These are phyloP conservation scores for Asarcornis scutulata DNA, from an alignment of 2,113 vertebrate genomes.

Conservation along the genomic window DNA sequence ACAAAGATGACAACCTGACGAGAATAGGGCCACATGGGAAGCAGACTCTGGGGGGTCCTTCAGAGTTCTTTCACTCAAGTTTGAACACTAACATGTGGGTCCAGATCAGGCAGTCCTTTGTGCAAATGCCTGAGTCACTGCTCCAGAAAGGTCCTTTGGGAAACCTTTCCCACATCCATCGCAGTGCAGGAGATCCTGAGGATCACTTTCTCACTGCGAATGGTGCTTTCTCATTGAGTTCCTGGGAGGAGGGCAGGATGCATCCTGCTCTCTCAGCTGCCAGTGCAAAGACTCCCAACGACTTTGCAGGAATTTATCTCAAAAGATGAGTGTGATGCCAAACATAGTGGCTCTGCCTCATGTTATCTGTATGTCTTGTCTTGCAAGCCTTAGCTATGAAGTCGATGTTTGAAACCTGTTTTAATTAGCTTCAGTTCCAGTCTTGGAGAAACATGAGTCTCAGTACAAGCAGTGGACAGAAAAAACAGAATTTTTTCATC, in stretches of 20 bases:
- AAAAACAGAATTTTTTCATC: conserved; percentile 42
- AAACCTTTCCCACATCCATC: rapidly evolving
- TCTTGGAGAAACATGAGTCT: not conserved
- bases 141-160: not conserved
- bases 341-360: not conserved
- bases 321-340: not conserved
- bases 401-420: not conserved
- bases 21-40: not conserved
- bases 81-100: rapidly evolving
- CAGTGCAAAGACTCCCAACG: not conserved
- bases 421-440: not conserved
- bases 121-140: not conserved
- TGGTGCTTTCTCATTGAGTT: rapidly evolving
- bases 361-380: not conserved
- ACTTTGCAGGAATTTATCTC: not conserved
- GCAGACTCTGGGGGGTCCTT: not conserved
- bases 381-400: not conserved
- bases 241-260: not conserved
- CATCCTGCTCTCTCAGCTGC: not conserved
- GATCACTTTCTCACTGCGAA: rapidly evolving
- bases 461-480: not conserved
- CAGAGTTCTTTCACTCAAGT: not conserved
- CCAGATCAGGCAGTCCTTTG: not conserved
- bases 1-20: not conserved
- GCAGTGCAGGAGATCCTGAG: not conserved